A percentile compares a stretch with the other conserved stretches of the same genome.
Conservation (phyloP, 2,888 invertebrate genomes). For the Perithous albicinctus region DNA sequence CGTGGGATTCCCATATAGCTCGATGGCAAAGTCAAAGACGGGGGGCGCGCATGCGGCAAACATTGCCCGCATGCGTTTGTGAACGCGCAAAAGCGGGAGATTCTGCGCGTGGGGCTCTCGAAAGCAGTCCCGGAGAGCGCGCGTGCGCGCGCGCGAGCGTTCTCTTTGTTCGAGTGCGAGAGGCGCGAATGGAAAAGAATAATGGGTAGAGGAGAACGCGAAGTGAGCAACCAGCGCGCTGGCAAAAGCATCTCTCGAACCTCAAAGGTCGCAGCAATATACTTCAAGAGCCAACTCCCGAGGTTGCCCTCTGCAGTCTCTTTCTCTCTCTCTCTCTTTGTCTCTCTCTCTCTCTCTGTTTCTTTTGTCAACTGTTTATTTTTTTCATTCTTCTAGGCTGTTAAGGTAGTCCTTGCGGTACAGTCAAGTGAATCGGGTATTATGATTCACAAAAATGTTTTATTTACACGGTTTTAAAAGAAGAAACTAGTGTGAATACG, state of each 20-base stretch:
- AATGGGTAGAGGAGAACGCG: conserved; percentile 52
- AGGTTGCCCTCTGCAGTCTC: conserved; percentile 32
- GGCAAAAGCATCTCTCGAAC: conserved; percentile 42
- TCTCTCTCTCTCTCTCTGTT: conserved; percentile 16
- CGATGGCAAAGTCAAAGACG: conserved; percentile 22
- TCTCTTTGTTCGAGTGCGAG: conserved; percentile 60
- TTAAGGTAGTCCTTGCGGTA: neutral
- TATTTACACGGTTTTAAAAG: too few species aligned
- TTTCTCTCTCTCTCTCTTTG: too few species aligned
- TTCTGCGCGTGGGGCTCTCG: neutral
- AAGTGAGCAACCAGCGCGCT: conserved; percentile 13
- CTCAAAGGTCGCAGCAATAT: conserved; percentile 59
- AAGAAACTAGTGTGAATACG: too few species aligned
- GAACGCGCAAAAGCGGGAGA: neutral
- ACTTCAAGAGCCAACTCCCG: conserved; percentile 42
- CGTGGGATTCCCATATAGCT: conserved; percentile 51
- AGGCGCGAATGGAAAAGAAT: conserved; percentile 64
- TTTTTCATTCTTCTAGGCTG: neutral
- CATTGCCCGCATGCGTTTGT: conserved; percentile 3
- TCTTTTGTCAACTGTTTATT: neutral
- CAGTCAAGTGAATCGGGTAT: neutral
- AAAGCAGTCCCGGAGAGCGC: neutral
- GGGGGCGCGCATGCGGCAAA: too few species aligned
- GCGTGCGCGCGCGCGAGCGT: conserved; percentile 36
- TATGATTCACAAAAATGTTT: too few species aligned